These are phyloP conservation scores for Scaptomyza polygonia DNA, from an alignment of 2,888 invertebrate genomes.

Conservation along the genomic window DNA sequence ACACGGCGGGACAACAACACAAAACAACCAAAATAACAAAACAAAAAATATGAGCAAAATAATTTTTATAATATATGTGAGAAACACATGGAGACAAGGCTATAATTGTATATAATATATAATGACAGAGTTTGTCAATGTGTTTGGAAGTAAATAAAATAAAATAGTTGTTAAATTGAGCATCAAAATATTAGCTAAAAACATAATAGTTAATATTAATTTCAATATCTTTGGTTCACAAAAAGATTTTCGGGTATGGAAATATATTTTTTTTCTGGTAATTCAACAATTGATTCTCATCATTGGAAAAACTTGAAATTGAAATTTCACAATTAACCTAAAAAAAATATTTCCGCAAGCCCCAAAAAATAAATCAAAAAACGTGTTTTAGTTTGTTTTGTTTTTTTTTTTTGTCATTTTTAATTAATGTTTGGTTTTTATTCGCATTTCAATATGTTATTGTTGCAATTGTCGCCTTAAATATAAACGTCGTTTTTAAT, in stretches of 20 bases:
- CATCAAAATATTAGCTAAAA: too few relatives aligned
- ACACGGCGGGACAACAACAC: constrained; percentile 6
- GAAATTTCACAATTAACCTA: too few relatives aligned
- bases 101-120: too few relatives aligned
- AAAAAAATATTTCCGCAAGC: neutral
- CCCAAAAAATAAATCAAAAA: constrained; percentile 8
- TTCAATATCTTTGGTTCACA: too few relatives aligned
- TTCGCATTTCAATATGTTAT: constrained; percentile 61
- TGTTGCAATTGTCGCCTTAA: constrained; percentile 33
- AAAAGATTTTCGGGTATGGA: too few relatives aligned
- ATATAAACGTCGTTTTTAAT: constrained; percentile 40
- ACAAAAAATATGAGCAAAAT: constrained; percentile 36
- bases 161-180: too few relatives aligned
- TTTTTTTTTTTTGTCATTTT: constrained; percentile 41
- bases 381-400: constrained; percentile 12
- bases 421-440: constrained; percentile 49
- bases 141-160: too few relatives aligned
- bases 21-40: too few relatives aligned
- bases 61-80: constrained; percentile 9
- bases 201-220: too few relatives aligned
- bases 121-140: constrained; percentile 13
- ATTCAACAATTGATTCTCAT: too few relatives aligned
- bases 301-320: too few relatives aligned
- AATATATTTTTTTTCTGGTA: too few relatives aligned
- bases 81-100: constrained; percentile 34